phyloP scores from a whole-genome alignment of 1,140 invertebrate species.

The Eulimnadia texana region DNA sequence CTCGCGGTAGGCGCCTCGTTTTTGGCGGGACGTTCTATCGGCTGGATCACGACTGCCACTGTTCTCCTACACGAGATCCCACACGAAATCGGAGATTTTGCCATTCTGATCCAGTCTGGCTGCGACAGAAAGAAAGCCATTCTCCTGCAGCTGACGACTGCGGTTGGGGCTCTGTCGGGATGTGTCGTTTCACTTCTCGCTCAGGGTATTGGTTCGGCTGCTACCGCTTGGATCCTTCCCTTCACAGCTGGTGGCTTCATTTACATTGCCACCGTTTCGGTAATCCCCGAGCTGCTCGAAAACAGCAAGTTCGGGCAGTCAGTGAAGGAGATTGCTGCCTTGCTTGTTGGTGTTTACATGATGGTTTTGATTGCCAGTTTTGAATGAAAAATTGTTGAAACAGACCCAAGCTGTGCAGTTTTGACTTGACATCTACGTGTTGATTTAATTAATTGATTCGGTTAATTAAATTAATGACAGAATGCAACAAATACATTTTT shows the following conservation, averaged over 20 bases:
- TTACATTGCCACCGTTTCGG: slow-evolving; percentile 92
- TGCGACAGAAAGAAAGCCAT: slow-evolving; percentile 82
- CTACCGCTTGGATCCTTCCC: slow-evolving; percentile 73
- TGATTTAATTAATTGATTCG: no score
- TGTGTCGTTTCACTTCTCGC: slow-evolving; percentile 71
- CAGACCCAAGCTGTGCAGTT: no score
- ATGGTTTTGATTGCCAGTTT: slow-evolving; percentile 80
- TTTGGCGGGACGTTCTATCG: slow-evolving; percentile 65
- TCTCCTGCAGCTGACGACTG: slow-evolving; percentile 78
- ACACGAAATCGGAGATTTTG: slow-evolving; percentile 97
- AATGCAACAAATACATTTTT: no score
- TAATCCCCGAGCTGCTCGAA: slow-evolving; percentile 82
- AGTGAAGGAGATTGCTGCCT: slow-evolving; percentile 65
- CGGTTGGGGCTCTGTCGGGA: slow-evolving; percentile 82
- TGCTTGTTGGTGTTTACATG: slow-evolving; percentile 73
- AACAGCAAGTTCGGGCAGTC: slow-evolving; percentile 72
- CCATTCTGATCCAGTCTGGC: slow-evolving; percentile 87
- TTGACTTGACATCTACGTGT: no score
- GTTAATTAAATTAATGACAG: no score
- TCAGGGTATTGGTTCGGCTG: slow-evolving; percentile 54
- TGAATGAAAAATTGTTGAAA: slow-evolving; percentile 47
- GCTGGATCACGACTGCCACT: slow-evolving; percentile 77
- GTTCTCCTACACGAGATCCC: slow-evolving; percentile 93
- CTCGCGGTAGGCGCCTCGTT: slow-evolving; percentile 93
- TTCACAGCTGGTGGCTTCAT: slow-evolving; percentile 97